A percentile compares a stretch with the other conserved stretches of the same genome.
Evolutionary conservation across 2,113 vertebrate species (phyloP).

Genomic region (Glaucomys volans): DNA sequence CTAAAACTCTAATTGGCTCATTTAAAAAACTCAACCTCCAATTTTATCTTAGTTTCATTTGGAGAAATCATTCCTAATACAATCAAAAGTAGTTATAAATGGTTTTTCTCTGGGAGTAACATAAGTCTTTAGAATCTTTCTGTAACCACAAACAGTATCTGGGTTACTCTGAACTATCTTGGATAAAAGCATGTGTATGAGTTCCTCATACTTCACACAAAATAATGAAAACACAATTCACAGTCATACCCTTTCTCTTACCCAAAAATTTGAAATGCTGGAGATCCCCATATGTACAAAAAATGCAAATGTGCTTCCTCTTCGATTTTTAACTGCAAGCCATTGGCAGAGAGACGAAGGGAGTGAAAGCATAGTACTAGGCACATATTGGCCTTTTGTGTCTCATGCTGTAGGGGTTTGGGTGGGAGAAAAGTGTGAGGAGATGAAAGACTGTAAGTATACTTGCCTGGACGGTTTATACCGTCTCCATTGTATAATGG

Average conservation of each 20-base stretch:
- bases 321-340: neutral
- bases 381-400: neutral
- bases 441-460: neutral
- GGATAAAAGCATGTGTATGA: neutral
- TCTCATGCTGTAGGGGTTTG: neutral
- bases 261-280: neutral
- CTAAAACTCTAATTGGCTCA: neutral
- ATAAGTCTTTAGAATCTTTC: neutral
- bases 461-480: neutral
- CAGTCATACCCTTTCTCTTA: neutral
- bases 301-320: neutral
- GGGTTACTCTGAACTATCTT: neutral
- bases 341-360: neutral
- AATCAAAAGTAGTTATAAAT: neutral
- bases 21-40: neutral
- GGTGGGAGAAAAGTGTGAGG: neutral
- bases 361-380: neutral
- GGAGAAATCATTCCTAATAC: neutral
- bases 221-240: neutral
- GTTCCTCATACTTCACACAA: neutral
- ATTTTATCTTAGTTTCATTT: conserved; percentile 1
- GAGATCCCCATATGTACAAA: neutral
- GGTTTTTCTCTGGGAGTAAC: neutral
- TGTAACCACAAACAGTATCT: neutral
- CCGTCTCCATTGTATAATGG: neutral